These are phyloP conservation scores for Nymphalis c-album DNA, from an alignment of 2,888 invertebrate genomes.

Conservation along the genomic window DNA sequence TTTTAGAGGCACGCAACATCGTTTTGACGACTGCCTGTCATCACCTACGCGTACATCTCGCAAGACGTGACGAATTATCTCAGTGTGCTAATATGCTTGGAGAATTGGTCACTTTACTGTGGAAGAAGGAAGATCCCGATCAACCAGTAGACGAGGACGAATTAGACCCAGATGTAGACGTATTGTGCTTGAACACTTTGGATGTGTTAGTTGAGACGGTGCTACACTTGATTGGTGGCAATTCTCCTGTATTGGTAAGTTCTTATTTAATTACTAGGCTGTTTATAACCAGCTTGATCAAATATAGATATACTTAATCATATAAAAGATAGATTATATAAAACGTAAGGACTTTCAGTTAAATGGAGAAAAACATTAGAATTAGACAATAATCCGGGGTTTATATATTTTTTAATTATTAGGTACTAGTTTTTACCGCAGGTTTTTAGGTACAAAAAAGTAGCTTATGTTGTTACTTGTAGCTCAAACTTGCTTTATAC, in stretches of 20 bases:
- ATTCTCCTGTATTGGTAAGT: slow-evolving; percentile 84
- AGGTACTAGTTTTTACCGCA: too few species aligned
- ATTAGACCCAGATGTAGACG: slow-evolving; percentile 88
- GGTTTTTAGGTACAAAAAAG: too few species aligned
- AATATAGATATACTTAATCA: background rate
- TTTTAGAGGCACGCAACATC: slow-evolving; percentile 90
- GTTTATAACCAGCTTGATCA: background rate
- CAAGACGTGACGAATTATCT: slow-evolving; percentile 89
- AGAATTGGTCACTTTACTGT: slow-evolving; percentile 86
- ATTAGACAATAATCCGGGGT: too few species aligned
- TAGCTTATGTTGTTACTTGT: too few species aligned
- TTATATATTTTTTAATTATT: too few species aligned
- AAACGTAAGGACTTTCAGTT: too few species aligned
- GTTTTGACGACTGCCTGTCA: slow-evolving; percentile 91
- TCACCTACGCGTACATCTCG: slow-evolving; percentile 91
- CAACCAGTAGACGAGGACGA: slow-evolving; percentile 68
- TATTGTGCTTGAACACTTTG: slow-evolving; percentile 88
- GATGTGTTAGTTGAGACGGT: slow-evolving; percentile 94
- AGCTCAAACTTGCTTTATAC: too few species aligned
- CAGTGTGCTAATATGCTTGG: slow-evolving; percentile 93
- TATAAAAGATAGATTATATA: too few species aligned
- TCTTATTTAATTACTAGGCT: background rate
- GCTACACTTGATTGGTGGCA: slow-evolving; percentile 89
- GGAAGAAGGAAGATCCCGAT: slow-evolving; percentile 75
- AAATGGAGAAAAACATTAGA: too few species aligned